Evolutionary conservation across 2,113 vertebrate genomes (phyloP).

Genomic region (Myiagra hebetior): DNA sequence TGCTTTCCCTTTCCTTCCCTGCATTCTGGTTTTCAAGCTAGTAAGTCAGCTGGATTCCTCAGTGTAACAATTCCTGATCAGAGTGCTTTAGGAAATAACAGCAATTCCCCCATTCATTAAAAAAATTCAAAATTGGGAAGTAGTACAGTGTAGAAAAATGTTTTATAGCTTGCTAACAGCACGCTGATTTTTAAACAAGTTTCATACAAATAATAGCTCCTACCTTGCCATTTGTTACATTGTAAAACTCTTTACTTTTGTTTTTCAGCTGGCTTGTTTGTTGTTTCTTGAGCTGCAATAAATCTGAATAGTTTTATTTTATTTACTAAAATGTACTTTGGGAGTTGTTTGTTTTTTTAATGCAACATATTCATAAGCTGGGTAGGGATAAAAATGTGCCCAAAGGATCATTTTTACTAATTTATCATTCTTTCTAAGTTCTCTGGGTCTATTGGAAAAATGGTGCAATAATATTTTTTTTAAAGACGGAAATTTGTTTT

Average conservation of each 20-base stretch:
- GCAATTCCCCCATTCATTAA: background rate
- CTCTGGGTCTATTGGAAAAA: background rate
- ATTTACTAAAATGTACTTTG: background rate
- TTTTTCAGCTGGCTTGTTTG: background rate
- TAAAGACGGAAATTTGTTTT: background rate
- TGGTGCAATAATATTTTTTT: background rate
- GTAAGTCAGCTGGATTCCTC: background rate
- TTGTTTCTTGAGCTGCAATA: background rate
- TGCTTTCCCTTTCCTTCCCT: background rate
- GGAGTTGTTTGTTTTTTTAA: background rate
- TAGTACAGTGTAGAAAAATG: background rate
- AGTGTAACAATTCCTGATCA: background rate
- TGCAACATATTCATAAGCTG: background rate
- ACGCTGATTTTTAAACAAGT: conserved; percentile 5
- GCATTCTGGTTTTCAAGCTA: background rate
- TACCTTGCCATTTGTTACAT: background rate
- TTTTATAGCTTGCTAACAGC: background rate
- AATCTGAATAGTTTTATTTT: background rate
- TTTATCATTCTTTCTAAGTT: background rate
- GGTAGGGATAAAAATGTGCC: background rate
- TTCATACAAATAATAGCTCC: background rate
- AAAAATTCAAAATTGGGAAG: background rate
- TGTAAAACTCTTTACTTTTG: background rate
- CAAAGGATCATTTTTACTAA: background rate
- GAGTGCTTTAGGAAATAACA: background rate